Percentiles rank a stretch among this genome's conserved stretches.
These are phyloP conservation scores for Agrenia bidenticulata DNA, from an alignment of 2,888 invertebrate genomes.

Conservation along the genomic window DNA sequence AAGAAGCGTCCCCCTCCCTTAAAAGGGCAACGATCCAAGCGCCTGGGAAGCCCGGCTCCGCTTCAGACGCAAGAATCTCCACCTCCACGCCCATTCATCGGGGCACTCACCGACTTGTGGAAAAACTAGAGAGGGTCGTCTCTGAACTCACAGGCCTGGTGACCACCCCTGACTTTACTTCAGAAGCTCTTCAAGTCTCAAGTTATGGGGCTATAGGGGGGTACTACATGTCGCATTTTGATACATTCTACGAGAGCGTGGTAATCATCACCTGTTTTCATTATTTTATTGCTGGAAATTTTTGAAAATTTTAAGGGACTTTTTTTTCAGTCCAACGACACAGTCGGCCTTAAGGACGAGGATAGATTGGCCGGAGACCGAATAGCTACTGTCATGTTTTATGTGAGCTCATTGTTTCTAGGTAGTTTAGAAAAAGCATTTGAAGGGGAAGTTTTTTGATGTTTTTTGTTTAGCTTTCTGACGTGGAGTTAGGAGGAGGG, in stretches of 20 bases:
- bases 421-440: not conserved
- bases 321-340: not conserved
- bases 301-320: not conserved
- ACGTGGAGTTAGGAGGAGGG: conserved; percentile 53
- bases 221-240: conserved; percentile 58
- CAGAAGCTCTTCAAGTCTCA: conserved; percentile 55
- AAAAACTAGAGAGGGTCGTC: conserved; percentile 51
- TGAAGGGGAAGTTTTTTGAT: not conserved
- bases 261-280: no score
- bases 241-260: conserved; percentile 53
- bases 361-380: conserved; percentile 40
- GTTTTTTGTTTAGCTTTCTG: conserved; percentile 33
- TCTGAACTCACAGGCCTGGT: conserved; percentile 54
- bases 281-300: not conserved
- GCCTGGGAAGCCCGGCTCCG: conserved; percentile 16
- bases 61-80: conserved; percentile 55
- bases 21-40: conserved; percentile 54
- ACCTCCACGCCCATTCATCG: conserved; percentile 55
- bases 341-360: not conserved
- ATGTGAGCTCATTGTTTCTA: conserved; percentile 35
- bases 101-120: not conserved
- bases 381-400: conserved; percentile 50
- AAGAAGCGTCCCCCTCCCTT: conserved; percentile 51
- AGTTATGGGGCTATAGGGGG: conserved; percentile 59
- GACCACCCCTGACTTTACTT: conserved; percentile 44